phyloP scores from a whole-genome alignment of 1,140 invertebrate genomes.

The Drusus annulatus region DNA sequence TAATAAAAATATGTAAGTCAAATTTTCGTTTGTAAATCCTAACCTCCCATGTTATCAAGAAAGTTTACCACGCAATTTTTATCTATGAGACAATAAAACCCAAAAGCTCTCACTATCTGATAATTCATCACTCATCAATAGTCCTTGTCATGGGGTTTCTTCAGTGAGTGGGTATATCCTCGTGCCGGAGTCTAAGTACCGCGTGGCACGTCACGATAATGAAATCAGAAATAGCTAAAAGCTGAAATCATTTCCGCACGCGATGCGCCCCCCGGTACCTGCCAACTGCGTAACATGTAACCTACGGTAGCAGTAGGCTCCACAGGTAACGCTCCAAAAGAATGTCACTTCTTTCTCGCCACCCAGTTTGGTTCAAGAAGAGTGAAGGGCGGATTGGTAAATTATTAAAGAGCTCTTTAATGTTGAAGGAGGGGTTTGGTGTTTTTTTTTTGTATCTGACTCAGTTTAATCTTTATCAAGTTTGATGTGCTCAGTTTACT shows the following conservation, averaged over 20 bases:
- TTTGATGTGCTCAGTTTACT: too few species aligned
- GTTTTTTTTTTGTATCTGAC: not conserved
- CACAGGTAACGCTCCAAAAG: conserved; percentile 23
- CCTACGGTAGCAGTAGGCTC: not conserved
- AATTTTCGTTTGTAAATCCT: not conserved
- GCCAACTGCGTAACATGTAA: too few species aligned
- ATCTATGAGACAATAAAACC: not conserved
- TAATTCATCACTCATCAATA: not conserved
- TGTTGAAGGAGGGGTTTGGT: not conserved
- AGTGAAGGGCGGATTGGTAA: not conserved
- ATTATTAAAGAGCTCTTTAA: not conserved
- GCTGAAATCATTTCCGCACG: conserved; percentile 27
- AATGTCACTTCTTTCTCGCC: not conserved
- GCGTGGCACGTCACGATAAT: conserved; percentile 22
- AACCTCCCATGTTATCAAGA: not conserved
- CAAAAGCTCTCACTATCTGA: not conserved
- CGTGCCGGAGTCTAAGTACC: not conserved
- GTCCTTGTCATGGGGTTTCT: conserved; percentile 24
- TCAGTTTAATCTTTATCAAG: too few species aligned
- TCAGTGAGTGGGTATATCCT: not conserved
- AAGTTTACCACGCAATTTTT: not conserved
- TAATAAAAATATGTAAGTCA: not conserved
- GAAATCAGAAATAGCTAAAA: conserved; percentile 21
- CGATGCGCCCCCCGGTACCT: not conserved
- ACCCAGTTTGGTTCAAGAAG: not conserved